Evolutionary conservation across 2,797 vertebrate species (phyloP).

Genomic region (Loris lydekkerianus): DNA sequence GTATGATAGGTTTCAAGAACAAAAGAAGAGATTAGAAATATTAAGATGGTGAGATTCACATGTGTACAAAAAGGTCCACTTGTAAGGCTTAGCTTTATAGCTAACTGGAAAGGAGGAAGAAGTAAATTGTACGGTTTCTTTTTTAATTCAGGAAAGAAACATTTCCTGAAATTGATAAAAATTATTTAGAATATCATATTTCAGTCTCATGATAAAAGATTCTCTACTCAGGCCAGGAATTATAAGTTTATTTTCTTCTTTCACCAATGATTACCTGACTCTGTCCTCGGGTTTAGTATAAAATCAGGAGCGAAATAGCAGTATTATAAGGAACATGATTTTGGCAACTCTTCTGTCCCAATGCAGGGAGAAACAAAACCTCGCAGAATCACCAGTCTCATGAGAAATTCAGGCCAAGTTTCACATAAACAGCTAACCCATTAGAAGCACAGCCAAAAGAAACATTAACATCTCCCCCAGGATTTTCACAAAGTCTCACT

Average conservation of each 20-base stretch:
- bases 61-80: neutral
- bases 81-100: neutral
- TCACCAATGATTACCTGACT: neutral
- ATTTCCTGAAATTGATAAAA: neutral
- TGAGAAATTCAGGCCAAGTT: conserved; percentile 33
- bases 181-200: neutral
- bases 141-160: conserved; percentile 12
- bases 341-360: neutral
- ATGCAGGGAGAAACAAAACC: neutral
- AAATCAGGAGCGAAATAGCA: conserved; percentile 59
- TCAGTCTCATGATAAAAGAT: conserved; percentile 22
- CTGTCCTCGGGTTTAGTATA: neutral
- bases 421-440: conserved; percentile 38
- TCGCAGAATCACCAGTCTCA: conserved; percentile 10
- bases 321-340: neutral
- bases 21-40: neutral
- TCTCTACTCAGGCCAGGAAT: neutral
- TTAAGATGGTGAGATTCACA: neutral
- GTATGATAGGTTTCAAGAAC: neutral
- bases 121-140: neutral
- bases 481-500: conserved; percentile 64
- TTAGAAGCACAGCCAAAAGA: conserved; percentile 58
- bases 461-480: conserved; percentile 65
- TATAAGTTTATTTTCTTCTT: conserved; percentile 32
- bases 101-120: neutral